phyloP scores from a whole-genome alignment of 2,797 vertebrate species.

The Prunella strophiata region DNA sequence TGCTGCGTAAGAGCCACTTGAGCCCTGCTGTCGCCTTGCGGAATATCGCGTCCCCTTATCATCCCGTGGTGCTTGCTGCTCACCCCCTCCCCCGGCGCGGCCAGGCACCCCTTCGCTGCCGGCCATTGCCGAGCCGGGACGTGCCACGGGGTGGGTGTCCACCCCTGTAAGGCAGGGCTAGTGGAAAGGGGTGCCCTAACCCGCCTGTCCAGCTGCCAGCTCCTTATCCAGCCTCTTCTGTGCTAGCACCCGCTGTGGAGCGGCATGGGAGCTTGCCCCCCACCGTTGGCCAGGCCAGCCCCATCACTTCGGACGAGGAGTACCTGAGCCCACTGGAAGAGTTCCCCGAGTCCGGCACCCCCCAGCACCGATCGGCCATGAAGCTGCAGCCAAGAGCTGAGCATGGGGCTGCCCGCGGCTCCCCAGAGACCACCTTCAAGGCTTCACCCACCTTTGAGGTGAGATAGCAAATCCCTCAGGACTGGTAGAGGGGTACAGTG shows the following conservation, averaged over 20 bases:
- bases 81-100: not conserved
- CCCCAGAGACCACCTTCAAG: conserved; percentile 84
- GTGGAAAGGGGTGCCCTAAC: not conserved
- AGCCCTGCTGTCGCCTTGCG: conserved; percentile 61
- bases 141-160: not conserved
- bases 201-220: not conserved
- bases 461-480: not conserved
- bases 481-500: not conserved
- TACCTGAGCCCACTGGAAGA: conserved; percentile 97
- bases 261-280: conserved; percentile 77
- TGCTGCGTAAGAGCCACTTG: conserved; percentile 70
- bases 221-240: conserved; percentile 13
- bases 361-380: conserved; percentile 73
- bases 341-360: conserved; percentile 82
- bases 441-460: conserved; percentile 94
- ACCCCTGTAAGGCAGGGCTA: not conserved
- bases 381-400: conserved; percentile 71
- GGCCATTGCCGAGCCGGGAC: not conserved
- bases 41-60: conserved; percentile 64
- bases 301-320: conserved; percentile 97
- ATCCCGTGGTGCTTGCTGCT: not conserved
- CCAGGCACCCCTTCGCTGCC: conserved; percentile 40
- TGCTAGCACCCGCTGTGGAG: conserved; percentile 78
- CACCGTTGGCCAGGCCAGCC: conserved; percentile 85
- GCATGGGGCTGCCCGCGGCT: conserved; percentile 27